phyloP scores from a whole-genome alignment of 2,888 invertebrate genomes.

The Cinara cedri region DNA sequence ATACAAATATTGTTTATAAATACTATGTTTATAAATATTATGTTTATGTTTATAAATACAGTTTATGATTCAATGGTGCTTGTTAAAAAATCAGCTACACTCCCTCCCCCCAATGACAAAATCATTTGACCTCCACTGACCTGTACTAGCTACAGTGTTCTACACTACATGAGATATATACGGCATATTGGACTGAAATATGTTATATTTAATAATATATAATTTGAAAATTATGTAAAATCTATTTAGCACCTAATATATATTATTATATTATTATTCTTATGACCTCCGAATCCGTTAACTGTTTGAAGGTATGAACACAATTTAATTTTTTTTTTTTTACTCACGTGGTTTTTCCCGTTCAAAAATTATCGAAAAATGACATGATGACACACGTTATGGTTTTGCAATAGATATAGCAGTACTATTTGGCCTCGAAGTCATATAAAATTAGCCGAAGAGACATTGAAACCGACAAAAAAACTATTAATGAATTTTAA shows the following conservation, averaged over 20 bases:
- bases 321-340: slow-evolving; percentile 8
- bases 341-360: slow-evolving; percentile 38
- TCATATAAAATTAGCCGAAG: slow-evolving; percentile 14
- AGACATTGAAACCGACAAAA: slow-evolving; percentile 49
- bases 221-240: slow-evolving; percentile 15
- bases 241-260: not conserved
- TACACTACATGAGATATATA: too few species aligned
- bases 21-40: too few species aligned
- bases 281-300: slow-evolving; percentile 39
- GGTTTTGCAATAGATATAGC: slow-evolving; percentile 43
- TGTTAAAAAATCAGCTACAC: too few species aligned
- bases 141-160: not conserved
- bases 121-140: not conserved
- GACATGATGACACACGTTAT: slow-evolving; percentile 20
- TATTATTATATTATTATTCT: too few species aligned
- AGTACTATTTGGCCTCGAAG: slow-evolving; percentile 22
- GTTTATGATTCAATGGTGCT: too few species aligned
- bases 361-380: slow-evolving; percentile 42
- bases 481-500: slow-evolving; percentile 40
- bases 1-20: too few species aligned
- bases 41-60: too few species aligned
- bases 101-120: too few species aligned
- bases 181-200: not conserved
- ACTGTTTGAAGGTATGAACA: slow-evolving; percentile 30
- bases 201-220: not conserved